Evolutionary conservation across 2,888 invertebrate genomes (phyloP).

Genomic region (Pardosa pseudoannulata): DNA sequence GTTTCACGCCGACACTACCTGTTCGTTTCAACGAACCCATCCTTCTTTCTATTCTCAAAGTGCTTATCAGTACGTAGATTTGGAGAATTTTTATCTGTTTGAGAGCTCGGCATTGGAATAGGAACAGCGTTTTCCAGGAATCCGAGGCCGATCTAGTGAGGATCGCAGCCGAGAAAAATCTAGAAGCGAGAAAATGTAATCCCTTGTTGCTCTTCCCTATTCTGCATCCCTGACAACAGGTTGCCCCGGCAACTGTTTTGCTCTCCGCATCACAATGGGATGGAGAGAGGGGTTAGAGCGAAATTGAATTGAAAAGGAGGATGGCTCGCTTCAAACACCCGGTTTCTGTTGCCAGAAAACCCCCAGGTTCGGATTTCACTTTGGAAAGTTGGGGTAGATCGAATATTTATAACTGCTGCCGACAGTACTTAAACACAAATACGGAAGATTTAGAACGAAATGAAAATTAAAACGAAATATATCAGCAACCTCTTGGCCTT

Average conservation of each 20-base stretch:
- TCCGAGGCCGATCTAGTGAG: not conserved
- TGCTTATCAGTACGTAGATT: too few relatives aligned
- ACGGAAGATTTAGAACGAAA: too few relatives aligned
- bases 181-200: constrained; percentile 57
- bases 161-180: constrained; percentile 21
- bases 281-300: constrained; percentile 11
- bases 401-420: too few relatives aligned
- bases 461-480: not conserved
- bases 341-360: not conserved
- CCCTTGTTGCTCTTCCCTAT: constrained; percentile 66
- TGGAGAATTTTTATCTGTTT: not conserved
- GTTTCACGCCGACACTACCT: too few relatives aligned
- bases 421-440: too few relatives aligned
- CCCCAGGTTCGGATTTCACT: too few relatives aligned
- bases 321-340: not conserved
- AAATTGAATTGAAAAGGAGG: not conserved
- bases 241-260: constrained; percentile 64
- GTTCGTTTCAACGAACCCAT: too few relatives aligned
- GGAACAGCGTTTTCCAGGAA: constrained; percentile 1
- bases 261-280: constrained; percentile 61
- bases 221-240: constrained; percentile 69
- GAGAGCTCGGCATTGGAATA: constrained; percentile 1
- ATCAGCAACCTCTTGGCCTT: too few relatives aligned
- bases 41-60: too few relatives aligned
- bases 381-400: too few relatives aligned